Percentiles rank a stretch among this genome's conserved stretches.
Evolutionary conservation across 2,797 vertebrate species (phyloP).

Genomic region (Cuculus canorus): DNA sequence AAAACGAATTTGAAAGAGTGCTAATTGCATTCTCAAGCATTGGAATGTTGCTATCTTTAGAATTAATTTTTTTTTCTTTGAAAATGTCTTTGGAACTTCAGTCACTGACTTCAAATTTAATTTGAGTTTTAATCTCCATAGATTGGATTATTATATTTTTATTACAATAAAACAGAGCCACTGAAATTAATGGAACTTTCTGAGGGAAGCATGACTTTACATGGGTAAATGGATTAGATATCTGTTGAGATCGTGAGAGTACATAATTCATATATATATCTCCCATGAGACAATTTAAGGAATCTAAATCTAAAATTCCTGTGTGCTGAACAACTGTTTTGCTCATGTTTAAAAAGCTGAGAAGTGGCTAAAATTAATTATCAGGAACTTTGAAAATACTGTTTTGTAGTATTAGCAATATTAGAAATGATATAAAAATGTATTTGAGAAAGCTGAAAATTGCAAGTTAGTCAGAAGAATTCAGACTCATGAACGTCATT

Average conservation of each 20-base stretch:
- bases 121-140: slow-evolving; percentile 43
- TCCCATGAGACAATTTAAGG: background rate
- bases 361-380: background rate
- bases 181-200: slow-evolving; percentile 12
- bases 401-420: background rate
- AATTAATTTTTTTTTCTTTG: slow-evolving; percentile 39
- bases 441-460: background rate
- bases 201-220: background rate
- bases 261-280: background rate
- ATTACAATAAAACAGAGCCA: background rate
- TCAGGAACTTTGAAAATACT: background rate
- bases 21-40: slow-evolving; percentile 28
- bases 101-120: slow-evolving; percentile 29
- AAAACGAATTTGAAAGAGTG: background rate
- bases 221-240: background rate
- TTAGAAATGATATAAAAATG: background rate
- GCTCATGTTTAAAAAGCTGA: background rate
- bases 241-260: background rate
- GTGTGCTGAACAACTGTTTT: background rate
- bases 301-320: background rate
- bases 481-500: background rate
- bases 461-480: background rate
- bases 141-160: slow-evolving; percentile 30
- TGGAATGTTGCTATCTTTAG: slow-evolving; percentile 9
- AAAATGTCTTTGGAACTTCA: slow-evolving; percentile 44